Base-by-base conservation (phyloP, 2,888 invertebrate species). In the Ptilodon capucinus region DNA sequence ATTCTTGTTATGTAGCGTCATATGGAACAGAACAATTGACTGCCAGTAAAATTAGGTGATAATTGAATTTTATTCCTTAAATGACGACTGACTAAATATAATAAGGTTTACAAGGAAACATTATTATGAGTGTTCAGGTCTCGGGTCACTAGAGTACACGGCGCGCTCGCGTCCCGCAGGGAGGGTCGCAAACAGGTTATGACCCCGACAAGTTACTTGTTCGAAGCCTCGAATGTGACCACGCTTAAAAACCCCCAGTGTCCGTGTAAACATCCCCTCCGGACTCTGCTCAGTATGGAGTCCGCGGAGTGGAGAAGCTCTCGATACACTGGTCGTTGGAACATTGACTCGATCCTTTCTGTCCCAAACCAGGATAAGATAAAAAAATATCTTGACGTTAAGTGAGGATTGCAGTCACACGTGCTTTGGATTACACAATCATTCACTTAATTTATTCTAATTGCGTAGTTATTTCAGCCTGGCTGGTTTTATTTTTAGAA, bases 171-270 rank as follows among this genome's bases (percentile, higher is more conserved):
- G 80, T 83, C 84, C 84, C 84, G 76, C 71, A 81, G 86, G 82
- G 87, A 86, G 85, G 90, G 90, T 89, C 90, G 86, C 87, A 87
- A 89, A 89, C 90, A 90, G 90, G 90, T 89, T 90, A 88, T 90
- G 90, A 90, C 90, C 90, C 85, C 88, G 86, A 87, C 89, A 85
- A 90, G 86, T 88, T 86, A 86, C 88, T 89, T 81, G 88, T 82
- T 84, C 81, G 81, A 82, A 86, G 84, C 83, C 79, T 84, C 77
- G 73, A 68, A 77, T 72, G 66, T 71, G 74, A 72, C 90, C 84
- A 86, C 57, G 53, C 51, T 60, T 39, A 47, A 72, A 83, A 87
- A 84, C 57, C 86, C 66, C 69, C 62, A 60, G 60, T 61, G 54
- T 59, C 60, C 65, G 69, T 64, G 68, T 53, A 64, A 64, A 57